Base-by-base conservation (phyloP, 2,888 invertebrate genomes). In the Drosophila neonasuta region DNA sequence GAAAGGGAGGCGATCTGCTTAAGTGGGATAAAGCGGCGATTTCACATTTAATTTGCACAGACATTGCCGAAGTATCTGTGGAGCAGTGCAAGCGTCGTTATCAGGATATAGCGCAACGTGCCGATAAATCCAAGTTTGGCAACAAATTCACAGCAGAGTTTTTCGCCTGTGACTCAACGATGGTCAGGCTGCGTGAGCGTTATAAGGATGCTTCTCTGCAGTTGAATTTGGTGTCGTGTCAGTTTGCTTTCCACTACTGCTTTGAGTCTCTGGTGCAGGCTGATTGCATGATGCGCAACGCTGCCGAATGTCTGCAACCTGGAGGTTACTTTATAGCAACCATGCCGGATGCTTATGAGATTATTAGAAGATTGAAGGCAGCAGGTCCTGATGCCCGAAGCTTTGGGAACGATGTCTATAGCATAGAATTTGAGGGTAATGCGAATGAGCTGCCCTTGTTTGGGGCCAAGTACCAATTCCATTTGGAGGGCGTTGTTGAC, bases 311-410 rank as follows among this genome's bases (percentile, higher is more conserved):
- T 89, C 92, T 99, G 17, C 93, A 93, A 78, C 94, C 96, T 0
- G 99, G 97, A 63, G 99, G 99, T 2, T 97, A 94, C 89, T 99
- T 99, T 88, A 96, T 99, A 89, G 99, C 99, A 13, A 99, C 99
- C 9, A 96, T 98, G 68, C 98, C 99, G 8, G 95, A 99, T 92
- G 96, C 98, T 0, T 93, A 96, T 91, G 97, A 97, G 90, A 95
- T 99, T 75, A 94, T 99, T 92, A 95, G 94, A 10, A 91, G 96
- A 56, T 93, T 94, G 75, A 92, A 92, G 72, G 93, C 93, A 74
- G 92, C 93, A 3, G 86, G 80, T 0, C 61, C 77, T 0, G 60
- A 74, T 48, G 74, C 71, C 0, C 92, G 92, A 10, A 91, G 92
- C 58, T 96, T 96, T 91, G 96, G 96, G 8, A 97, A 97, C 89